Evolutionary conservation across 1,140 invertebrate species (phyloP).

Genomic region (Leptinotarsa lineolata): DNA sequence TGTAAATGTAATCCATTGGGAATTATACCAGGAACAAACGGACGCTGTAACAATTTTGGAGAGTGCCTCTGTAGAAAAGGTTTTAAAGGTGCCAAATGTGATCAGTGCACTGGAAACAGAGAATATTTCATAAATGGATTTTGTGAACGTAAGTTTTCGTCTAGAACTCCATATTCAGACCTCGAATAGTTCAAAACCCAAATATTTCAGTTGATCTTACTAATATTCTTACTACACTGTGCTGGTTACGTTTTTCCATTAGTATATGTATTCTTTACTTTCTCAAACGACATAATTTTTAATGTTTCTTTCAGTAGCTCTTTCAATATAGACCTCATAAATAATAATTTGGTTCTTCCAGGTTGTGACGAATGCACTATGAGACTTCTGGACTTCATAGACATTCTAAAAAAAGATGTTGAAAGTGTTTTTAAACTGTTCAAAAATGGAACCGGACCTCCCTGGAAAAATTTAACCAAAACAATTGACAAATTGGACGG

Average conservation of each 20-base stretch:
- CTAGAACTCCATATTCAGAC: too few species aligned
- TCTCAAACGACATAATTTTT: too few species aligned
- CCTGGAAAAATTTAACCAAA: constrained; percentile 45
- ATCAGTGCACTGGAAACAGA: constrained; percentile 72
- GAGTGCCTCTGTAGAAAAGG: constrained; percentile 78
- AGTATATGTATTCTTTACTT: too few species aligned
- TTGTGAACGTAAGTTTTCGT: constrained; percentile 72
- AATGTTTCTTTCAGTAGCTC: too few species aligned
- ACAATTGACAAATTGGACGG: constrained; percentile 31
- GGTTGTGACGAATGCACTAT: constrained; percentile 93
- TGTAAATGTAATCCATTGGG: constrained; percentile 83
- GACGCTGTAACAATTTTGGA: constrained; percentile 79
- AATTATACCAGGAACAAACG: constrained; percentile 59
- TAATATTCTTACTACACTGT: too few species aligned
- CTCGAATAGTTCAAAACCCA: too few species aligned
- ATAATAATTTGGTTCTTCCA: constrained; percentile 49
- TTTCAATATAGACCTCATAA: too few species aligned
- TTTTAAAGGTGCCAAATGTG: constrained; percentile 82
- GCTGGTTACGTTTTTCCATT: constrained; percentile 40
- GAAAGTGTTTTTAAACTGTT: constrained; percentile 48
- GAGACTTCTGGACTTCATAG: constrained; percentile 72
- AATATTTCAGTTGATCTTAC: too few species aligned
- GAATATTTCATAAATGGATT: constrained; percentile 75
- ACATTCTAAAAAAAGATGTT: constrained; percentile 39
- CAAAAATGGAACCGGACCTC: constrained; percentile 43